Evolutionary conservation across 1,140 invertebrate species (phyloP), one percentile per base, ranked within the genome.

Genomic region (Babylonia areolata): DNA sequence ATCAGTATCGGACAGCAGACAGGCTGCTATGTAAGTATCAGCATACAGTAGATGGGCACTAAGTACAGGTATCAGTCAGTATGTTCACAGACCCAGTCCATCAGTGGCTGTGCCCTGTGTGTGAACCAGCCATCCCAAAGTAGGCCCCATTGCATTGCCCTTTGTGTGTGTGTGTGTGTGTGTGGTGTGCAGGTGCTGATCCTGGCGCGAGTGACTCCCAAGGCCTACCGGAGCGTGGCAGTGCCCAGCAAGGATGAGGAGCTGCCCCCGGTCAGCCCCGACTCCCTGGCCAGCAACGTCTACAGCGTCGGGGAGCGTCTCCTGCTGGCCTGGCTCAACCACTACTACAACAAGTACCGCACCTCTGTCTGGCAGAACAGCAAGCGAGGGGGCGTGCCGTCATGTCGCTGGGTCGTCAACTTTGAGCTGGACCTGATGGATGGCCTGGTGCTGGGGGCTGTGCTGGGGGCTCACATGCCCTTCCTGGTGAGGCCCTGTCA

Each of bases 381-480:
- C 85, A 42, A 46, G n/a, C 6, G 73, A 92, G 93, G 92, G 87
- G 92, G 90, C 1, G 86, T 93, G 1, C 93, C 94, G 54, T 88
- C 93, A 20, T 88, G 93, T 40, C 89, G 94, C 35, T 95, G 94
- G 94, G 92, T 95, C 80, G 94, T 95, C 23, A 95, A 95, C 89
- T 95, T 94, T 91, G 94, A 95, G 86, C 92, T 92, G 92, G 94
- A 95, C 86, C 88, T 95, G 12, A 87, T 94, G 64, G 94, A 95
- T 91, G 93, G 94, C 23, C 85, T 95, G 39, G 94, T 94, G 11
- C n/a, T 95, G 33, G 94, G 87, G 33, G 90, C 94, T 37, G 90
- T 93, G 11, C 79, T 95, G 40, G 94, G 93, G 39, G 93, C 94
- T 46, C 91, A 95, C 87, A 91, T 93, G 89, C 94, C 94, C 78